phyloP scores from a whole-genome alignment of 2,888 invertebrate species.

The Oegoconia quadripuncta region DNA sequence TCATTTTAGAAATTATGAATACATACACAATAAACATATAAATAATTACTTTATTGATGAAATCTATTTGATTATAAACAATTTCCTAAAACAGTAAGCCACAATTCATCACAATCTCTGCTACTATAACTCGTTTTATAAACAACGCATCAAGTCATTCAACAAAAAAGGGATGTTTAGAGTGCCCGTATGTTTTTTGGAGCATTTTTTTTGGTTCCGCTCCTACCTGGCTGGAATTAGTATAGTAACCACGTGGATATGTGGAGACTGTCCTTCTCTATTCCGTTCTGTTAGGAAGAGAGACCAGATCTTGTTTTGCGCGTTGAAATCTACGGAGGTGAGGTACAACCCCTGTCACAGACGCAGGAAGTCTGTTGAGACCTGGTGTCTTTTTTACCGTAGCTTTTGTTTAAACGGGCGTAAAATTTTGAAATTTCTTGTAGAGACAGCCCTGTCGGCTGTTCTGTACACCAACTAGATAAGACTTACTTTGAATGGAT shows the following conservation, averaged over 20 bases:
- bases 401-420: constrained; percentile 63
- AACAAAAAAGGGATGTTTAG: constrained; percentile 73
- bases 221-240: constrained; percentile 73
- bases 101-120: constrained; percentile 51
- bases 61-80: too few relatives aligned
- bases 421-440: constrained; percentile 51
- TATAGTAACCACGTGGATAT: constrained; percentile 59
- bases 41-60: too few relatives aligned
- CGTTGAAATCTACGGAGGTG: constrained; percentile 34
- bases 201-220: constrained; percentile 65
- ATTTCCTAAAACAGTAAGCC: constrained; percentile 44
- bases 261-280: constrained; percentile 50
- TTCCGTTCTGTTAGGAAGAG: constrained; percentile 34
- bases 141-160: constrained; percentile 51
- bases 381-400: constrained; percentile 71
- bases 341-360: constrained; percentile 46
- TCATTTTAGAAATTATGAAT: too few relatives aligned
- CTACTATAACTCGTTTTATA: constrained; percentile 64
- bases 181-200: constrained; percentile 63
- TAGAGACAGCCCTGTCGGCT: constrained; percentile 58
- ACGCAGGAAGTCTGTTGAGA: constrained; percentile 72
- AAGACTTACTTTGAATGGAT: constrained; percentile 52
- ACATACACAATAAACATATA: too few relatives aligned
- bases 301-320: constrained; percentile 46
- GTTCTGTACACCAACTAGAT: constrained; percentile 41